A percentile compares a stretch with the other conserved stretches of the same genome.
Conservation (phyloP, 2,113 vertebrate genomes). For the Protomyctophum bolini region DNA sequence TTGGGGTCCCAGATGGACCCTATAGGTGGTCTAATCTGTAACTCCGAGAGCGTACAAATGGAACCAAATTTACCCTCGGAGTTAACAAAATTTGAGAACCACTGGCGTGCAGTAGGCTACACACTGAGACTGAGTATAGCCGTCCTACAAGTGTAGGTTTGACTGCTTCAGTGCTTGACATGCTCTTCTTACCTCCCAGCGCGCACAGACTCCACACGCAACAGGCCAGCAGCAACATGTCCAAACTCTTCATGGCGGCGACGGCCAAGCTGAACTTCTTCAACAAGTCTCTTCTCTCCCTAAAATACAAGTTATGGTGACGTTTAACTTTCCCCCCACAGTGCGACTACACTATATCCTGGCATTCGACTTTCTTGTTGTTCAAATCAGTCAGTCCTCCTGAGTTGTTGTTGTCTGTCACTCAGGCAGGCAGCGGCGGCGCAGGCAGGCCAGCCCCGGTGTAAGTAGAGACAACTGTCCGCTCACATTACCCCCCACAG, state of each 20-base stretch:
- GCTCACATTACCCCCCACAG: too few species aligned
- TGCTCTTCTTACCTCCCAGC: slow-evolving; percentile 70
- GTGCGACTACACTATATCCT: neutral
- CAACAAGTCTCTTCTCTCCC: neutral
- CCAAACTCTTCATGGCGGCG: slow-evolving; percentile 62
- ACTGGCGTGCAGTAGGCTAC: too few species aligned
- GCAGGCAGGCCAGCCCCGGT: too few species aligned
- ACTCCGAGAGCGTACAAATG: too few species aligned
- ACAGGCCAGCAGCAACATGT: slow-evolving; percentile 60
- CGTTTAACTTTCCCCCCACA: neutral
- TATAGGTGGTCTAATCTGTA: too few species aligned
- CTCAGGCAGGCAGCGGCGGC: slow-evolving; percentile 26
- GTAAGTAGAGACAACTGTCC: too few species aligned
- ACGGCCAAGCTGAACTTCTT: neutral
- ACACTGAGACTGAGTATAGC: neutral
- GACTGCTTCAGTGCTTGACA: neutral
- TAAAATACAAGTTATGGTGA: neutral
- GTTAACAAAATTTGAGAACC: too few species aligned
- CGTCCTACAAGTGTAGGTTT: neutral
- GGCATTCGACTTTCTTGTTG: neutral
- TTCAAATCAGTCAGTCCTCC: neutral
- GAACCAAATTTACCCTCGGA: too few species aligned
- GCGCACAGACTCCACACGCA: slow-evolving; percentile 59
- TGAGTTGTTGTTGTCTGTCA: slow-evolving; percentile 77
- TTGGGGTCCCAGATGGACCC: too few species aligned